Base-by-base conservation (phyloP, 92 coral and sea anemone species). In the Siderastrea radians region DNA sequence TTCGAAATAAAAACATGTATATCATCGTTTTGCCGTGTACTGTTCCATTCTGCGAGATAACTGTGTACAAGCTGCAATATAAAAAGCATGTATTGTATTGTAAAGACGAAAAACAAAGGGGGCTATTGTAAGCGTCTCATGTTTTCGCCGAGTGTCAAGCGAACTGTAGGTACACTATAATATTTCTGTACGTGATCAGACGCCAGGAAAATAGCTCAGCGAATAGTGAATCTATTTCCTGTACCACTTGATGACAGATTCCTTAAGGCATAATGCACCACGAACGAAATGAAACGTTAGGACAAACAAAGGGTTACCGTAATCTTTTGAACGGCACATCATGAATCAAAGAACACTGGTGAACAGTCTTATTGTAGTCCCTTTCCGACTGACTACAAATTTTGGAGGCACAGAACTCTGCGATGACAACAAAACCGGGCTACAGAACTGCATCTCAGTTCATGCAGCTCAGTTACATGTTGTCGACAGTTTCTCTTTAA, bases 401-500 rank as follows among this genome's bases (percentile, higher is more conserved):
- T 5, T 47, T 11, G 48, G 53, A 44, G 8, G 51, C 3, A 2
- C 13, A 4, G 1, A 16, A 67, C 12, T 67, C 73, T 8, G 73
- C 8, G 8, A 48, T 14, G 17, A 15, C 26, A 3, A 48, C 9
- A 13, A n/a, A 13, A 3, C 16, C 7, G 17, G 8, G 9, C 47
- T 46, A 65, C 26, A 70, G 47, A 7, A 8, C 46, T n/a, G 61
- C 3, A 13, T 10, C 11, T 67, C 3, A 38, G 72, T 7, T 26
- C n/a, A 2, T 51, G 52, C 11, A 11, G 48, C 12, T 74, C 62
- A 53, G 7, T 52, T 74, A 2, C 62, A 77, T 5, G 83, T 49
- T 62, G 82, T 61, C 52, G 71, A 47, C 84, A 80, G 51, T 78
- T 80, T 50, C n/a, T 38, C 59, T 55, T 49, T 51, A 46, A 74